phyloP scores from a whole-genome alignment of 2,113 vertebrate genomes.

The Columba janthina region DNA sequence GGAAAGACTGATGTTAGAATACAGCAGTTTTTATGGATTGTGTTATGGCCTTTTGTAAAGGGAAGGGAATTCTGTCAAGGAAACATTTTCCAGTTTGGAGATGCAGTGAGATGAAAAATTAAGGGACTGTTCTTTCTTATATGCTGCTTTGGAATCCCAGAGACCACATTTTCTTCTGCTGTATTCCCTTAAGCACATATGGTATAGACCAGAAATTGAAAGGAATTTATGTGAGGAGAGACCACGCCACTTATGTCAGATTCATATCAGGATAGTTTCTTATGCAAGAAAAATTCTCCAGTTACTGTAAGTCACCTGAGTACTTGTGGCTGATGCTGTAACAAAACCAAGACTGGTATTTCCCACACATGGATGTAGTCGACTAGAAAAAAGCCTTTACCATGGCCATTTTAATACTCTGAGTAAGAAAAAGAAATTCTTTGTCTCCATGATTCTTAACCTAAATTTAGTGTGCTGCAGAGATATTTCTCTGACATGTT shows the following conservation, averaged over 20 bases:
- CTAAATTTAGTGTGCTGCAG: constrained; percentile 55
- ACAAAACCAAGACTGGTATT: not conserved
- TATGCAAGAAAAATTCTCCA: not conserved
- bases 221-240: not conserved
- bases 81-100: not conserved
- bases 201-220: not conserved
- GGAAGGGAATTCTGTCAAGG: constrained; percentile 7
- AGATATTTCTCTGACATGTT: constrained; percentile 63
- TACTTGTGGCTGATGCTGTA: not conserved
- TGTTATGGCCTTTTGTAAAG: not conserved
- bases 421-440: not conserved
- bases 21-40: not conserved
- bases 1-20: not conserved
- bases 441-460: constrained; percentile 44
- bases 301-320: not conserved
- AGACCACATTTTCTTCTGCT: not conserved
- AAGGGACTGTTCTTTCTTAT: not conserved
- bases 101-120: constrained; percentile 2
- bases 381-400: not conserved
- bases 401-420: not conserved
- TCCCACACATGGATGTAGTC: not conserved
- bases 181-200: not conserved
- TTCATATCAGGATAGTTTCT: not conserved
- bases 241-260: not conserved
- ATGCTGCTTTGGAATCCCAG: not conserved